phyloP scores from a whole-genome alignment of 2,888 invertebrate genomes.

The Eilema depressum region DNA sequence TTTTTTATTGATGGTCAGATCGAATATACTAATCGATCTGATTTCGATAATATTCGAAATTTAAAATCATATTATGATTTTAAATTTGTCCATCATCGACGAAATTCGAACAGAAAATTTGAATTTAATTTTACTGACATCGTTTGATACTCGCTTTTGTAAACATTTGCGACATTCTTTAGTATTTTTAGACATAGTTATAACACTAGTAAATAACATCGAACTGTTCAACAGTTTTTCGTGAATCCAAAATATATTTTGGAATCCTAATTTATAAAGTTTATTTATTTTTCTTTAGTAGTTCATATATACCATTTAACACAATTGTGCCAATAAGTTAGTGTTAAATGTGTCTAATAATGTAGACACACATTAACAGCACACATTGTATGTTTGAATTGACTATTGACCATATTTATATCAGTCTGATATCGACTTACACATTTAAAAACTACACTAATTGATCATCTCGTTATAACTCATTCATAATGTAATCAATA shows the following conservation, averaged over 20 bases:
- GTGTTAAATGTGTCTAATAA: too few relatives aligned
- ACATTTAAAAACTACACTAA: background rate
- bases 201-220: background rate
- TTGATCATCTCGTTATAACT: background rate
- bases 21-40: too few relatives aligned
- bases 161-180: constrained; percentile 4
- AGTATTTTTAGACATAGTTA: background rate
- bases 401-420: background rate
- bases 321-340: too few relatives aligned
- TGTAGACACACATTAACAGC: too few relatives aligned
- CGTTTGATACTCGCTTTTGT: background rate
- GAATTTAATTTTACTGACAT: background rate
- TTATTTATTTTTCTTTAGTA: too few relatives aligned
- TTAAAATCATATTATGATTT: too few relatives aligned
- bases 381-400: too few relatives aligned
- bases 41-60: background rate
- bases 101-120: background rate
- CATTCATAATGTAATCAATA: constrained; percentile 17
- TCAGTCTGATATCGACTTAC: background rate
- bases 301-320: too few relatives aligned
- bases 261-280: too few relatives aligned
- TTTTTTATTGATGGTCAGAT: too few relatives aligned
- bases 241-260: too few relatives aligned
- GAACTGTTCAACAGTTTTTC: background rate
- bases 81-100: background rate